These are phyloP conservation scores for Daktulosphaira vitifoliae DNA, from an alignment of 1,140 invertebrate species.

Conservation along the genomic window DNA sequence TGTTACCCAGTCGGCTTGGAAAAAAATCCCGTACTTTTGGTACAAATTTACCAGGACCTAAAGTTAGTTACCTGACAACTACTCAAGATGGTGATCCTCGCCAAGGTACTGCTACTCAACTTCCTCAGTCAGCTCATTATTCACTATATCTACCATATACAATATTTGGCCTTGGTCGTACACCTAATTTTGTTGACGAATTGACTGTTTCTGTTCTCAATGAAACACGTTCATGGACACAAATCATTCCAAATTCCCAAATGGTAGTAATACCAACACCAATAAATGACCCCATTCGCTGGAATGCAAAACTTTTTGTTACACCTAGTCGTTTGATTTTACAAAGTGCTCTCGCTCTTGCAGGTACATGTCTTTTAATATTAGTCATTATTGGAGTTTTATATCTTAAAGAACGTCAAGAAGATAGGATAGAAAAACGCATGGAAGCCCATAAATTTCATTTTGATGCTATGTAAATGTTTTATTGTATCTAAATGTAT, in stretches of 20 bases:
- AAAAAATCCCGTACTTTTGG: constrained; percentile 71
- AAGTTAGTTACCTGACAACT: constrained; percentile 75
- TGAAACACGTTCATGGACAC: constrained; percentile 64
- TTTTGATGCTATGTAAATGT: constrained; percentile 61
- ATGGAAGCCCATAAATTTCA: constrained; percentile 81
- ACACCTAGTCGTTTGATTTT: constrained; percentile 91
- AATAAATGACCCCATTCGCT: constrained; percentile 61
- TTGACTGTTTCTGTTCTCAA: constrained; percentile 72
- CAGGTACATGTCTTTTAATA: constrained; percentile 78
- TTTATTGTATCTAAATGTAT: neutral
- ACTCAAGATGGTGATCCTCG: constrained; percentile 69
- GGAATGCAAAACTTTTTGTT: constrained; percentile 90
- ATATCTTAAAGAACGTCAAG: constrained; percentile 86
- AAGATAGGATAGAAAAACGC: constrained; percentile 82
- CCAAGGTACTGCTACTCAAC: constrained; percentile 69
- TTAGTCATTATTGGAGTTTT: constrained; percentile 74
- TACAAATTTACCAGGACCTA: constrained; percentile 79
- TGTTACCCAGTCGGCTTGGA: constrained; percentile 56
- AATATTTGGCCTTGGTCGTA: constrained; percentile 89
- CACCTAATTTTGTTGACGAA: constrained; percentile 93
- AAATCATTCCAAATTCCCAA: constrained; percentile 96
- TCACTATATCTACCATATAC: constrained; percentile 87
- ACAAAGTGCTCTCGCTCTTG: constrained; percentile 79
- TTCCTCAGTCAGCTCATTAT: constrained; percentile 86
- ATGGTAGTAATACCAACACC: constrained; percentile 91